Evolutionary conservation across 2,797 vertebrate species (phyloP), one percentile per base, ranked within the genome.

Genomic region (Sternarchorhynchus goeldii): DNA sequence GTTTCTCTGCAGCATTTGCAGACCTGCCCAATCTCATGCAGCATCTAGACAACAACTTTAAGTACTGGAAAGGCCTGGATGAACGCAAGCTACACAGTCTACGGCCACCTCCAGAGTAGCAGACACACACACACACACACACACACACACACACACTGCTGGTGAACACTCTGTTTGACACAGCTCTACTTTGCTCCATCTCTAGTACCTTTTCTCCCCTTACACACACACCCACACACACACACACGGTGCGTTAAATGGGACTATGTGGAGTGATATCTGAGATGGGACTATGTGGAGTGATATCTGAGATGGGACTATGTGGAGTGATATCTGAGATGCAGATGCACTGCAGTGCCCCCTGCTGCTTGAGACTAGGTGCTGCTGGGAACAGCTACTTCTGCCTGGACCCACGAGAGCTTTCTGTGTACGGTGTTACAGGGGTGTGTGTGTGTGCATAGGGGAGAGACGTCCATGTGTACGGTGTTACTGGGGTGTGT

Each of bases 1-100:
- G 31, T 90, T 77, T 87, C 41, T 84, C 84, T 65, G 55, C 79
- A 99, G 98, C 94, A 79, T 99, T 99, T 85, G 95, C 96, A 41
- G 95, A 97, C 90, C 93, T 99, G 79, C 97, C 97, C 2, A 96
- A 97, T 87, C 88, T 99, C 83, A 97, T 98, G 96, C 95, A 96
- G 91, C 94, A 99, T 88, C 91, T 99, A 87, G 95, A 97, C 91
- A 96, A 95, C 85, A 99, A 99, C 90, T 98, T 97, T 86, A 98
- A 97, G 85, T 99, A 99, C 92, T 99, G 98, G 98, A 98, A 98
- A 92, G 91, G 93, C 82, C 89, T 99, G 81, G 97, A 99, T 2
- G 96, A 97, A 3, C 92, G 86, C 87, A 95, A 97, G 88, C 92
- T 98, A 75, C 92, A 94, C 88, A 95, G 92, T 85, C 91, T 97